Percentiles rank a stretch among this genome's conserved stretches.
phyloP scores from a whole-genome alignment of 2,888 invertebrate species.

The Lochmaea capreae region DNA sequence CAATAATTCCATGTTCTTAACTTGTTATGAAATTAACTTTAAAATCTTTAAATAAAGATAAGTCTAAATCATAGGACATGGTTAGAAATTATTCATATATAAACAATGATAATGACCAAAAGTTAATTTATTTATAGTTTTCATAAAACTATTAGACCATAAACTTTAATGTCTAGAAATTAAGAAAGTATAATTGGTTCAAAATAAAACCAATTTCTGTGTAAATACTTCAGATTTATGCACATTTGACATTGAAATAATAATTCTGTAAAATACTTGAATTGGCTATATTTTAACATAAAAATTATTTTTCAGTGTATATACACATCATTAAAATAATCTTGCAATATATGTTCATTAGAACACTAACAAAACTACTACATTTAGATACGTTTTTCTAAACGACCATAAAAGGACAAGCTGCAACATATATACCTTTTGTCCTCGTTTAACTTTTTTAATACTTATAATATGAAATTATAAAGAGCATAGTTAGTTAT shows the following conservation, averaged over 20 bases:
- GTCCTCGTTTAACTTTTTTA: background rate
- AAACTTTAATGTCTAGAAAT: conserved; percentile 1
- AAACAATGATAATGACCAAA: background rate
- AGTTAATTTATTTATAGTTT: conserved; percentile 1
- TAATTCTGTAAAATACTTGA: background rate
- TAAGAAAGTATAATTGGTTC: background rate
- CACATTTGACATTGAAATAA: no score
- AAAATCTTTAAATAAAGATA: background rate
- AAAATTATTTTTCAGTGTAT: no score
- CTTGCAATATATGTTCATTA: background rate
- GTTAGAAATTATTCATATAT: background rate
- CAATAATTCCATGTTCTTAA: background rate
- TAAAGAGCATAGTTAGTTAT: no score
- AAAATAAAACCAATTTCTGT: background rate
- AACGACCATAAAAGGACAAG: conserved; percentile 30
- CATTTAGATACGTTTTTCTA: background rate
- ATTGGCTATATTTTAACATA: background rate
- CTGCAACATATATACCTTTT: conserved; percentile 1
- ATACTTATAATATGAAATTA: background rate
- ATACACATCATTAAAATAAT: no score
- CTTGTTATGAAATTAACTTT: background rate
- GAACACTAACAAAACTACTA: background rate
- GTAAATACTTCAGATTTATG: background rate
- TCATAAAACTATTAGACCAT: background rate
- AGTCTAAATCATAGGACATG: background rate